Conservation (phyloP, 2,797 vertebrate genomes). For the Acrossocheilus wenchowensis region DNA sequence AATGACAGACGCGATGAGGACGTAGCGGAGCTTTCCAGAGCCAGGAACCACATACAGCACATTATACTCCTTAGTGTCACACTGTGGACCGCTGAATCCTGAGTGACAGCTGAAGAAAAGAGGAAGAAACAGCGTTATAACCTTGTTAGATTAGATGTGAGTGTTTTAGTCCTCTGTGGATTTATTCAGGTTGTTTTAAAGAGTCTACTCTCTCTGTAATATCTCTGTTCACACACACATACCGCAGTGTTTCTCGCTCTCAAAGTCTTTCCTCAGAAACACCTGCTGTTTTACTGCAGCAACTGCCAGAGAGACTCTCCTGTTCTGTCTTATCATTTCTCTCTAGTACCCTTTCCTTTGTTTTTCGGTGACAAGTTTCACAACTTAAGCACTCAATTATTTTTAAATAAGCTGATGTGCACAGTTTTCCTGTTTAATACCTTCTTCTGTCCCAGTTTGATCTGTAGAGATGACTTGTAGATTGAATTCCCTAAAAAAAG, state of each 20-base stretch:
- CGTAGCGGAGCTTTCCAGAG: slow-evolving; percentile 95
- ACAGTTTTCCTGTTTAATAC: not conserved
- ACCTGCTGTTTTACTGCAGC: slow-evolving; percentile 46
- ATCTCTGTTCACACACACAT: not conserved
- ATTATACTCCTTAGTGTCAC: slow-evolving; percentile 98
- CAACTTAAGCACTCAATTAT: not conserved
- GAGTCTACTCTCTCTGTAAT: slow-evolving; percentile 12
- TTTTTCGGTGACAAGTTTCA: not conserved
- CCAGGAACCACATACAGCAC: slow-evolving; percentile 98
- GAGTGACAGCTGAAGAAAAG: slow-evolving; percentile 85
- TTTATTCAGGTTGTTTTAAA: slow-evolving; percentile 17
- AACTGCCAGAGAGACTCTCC: slow-evolving; percentile 29
- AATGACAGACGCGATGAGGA: slow-evolving; percentile 98
- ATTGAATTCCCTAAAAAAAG: not conserved
- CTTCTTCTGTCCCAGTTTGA: not conserved
- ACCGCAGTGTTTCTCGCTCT: not conserved
- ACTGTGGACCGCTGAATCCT: slow-evolving; percentile 95
- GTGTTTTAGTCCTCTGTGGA: not conserved
- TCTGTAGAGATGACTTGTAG: not conserved
- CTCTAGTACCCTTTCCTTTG: not conserved
- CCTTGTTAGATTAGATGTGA: not conserved
- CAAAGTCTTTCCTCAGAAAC: slow-evolving; percentile 39
- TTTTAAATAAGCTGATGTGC: not conserved
- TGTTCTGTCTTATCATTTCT: not conserved
- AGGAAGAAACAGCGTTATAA: not conserved